These are phyloP conservation scores for Oscarella lobularis DNA, from an alignment of 37 sponge, comb jelly and placozoan genomes.

Conservation along the genomic window DNA sequence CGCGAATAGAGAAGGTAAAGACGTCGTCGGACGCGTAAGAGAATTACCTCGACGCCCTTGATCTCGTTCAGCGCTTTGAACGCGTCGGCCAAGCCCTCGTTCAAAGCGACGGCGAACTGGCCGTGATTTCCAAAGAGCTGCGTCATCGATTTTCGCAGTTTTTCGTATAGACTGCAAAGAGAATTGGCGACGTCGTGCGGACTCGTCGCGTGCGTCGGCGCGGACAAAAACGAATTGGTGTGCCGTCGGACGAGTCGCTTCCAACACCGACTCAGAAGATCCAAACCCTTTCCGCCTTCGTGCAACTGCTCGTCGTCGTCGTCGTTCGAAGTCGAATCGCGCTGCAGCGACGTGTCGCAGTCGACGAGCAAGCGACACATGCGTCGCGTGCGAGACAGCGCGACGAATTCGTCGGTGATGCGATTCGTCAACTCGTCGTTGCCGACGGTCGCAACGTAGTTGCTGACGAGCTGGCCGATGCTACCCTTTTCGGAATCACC, in stretches of 20 bases:
- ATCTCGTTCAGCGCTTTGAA: conserved; percentile 37
- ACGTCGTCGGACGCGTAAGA: too few species aligned
- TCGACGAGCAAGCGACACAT: conserved; percentile 58
- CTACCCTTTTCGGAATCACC: not conserved
- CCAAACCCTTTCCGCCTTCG: not conserved
- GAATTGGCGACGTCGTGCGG: conserved; percentile 24
- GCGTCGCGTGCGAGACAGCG: conserved; percentile 38
- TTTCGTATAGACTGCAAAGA: conserved; percentile 22
- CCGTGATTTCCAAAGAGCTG: conserved; percentile 63
- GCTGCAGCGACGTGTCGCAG: conserved; percentile 13
- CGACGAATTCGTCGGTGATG: not conserved
- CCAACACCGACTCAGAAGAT: not conserved
- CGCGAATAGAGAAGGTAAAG: too few species aligned
- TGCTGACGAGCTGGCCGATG: not conserved
- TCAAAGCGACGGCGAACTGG: conserved; percentile 33
- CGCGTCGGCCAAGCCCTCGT: conserved; percentile 43
- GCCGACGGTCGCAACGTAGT: not conserved
- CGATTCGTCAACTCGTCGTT: not conserved
- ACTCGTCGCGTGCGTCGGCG: not conserved
- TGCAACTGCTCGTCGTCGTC: not conserved
- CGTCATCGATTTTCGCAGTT: conserved; percentile 40
- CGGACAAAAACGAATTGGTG: not conserved
- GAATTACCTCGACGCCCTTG: conserved; percentile 27
- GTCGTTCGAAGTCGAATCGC: too few species aligned
- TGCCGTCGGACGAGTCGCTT: not conserved